phyloP scores from a whole-genome alignment of 2,113 vertebrate species.

The Bothrops jararaca region DNA sequence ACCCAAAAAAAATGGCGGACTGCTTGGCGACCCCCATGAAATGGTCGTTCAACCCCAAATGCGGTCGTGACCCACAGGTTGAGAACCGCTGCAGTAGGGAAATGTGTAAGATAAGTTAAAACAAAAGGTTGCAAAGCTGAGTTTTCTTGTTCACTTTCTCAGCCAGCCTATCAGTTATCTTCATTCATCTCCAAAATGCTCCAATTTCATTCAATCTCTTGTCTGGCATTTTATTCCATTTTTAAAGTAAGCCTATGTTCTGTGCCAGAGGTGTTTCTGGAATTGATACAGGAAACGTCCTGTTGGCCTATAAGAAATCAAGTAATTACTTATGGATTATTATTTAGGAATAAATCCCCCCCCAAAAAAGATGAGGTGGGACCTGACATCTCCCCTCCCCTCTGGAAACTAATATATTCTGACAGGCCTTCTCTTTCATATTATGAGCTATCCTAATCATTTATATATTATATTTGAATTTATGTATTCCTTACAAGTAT shows the following conservation, averaged over 20 bases:
- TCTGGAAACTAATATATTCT: neutral
- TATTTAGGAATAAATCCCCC: neutral
- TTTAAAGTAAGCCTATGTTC: neutral
- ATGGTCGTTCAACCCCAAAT: too few species aligned
- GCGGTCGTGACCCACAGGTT: too few species aligned
- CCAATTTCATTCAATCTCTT: neutral
- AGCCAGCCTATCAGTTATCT: neutral
- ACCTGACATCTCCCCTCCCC: neutral
- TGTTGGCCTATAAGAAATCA: neutral
- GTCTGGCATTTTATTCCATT: neutral
- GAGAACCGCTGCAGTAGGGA: too few species aligned
- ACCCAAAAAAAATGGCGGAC: too few species aligned
- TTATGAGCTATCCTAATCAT: neutral
- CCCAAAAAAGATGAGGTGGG: neutral
- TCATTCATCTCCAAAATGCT: neutral
- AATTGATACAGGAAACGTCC: neutral
- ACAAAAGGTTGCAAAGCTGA: neutral
- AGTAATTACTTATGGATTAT: neutral
- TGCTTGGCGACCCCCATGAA: too few species aligned
- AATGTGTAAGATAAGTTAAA: fast-evolving
- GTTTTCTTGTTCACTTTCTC: neutral
- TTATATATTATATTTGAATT: neutral
- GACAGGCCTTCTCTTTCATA: neutral
- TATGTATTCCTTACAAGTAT: neutral
- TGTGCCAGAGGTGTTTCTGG: neutral